Evolutionary conservation across 2,888 invertebrate species (phyloP).

Genomic region (Drosophila borborema): DNA sequence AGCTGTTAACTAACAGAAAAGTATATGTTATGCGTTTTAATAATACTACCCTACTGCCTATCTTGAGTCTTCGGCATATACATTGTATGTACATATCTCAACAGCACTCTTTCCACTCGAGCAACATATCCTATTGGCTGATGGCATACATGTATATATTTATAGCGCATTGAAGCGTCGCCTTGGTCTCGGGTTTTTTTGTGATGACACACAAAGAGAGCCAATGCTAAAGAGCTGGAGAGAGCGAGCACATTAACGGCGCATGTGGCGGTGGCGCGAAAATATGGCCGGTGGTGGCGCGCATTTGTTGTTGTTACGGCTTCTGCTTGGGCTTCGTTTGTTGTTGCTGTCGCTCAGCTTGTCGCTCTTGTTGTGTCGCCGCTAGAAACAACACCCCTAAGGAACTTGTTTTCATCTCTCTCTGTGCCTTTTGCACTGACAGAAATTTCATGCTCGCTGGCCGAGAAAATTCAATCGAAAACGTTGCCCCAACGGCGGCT

Average conservation of each 20-base stretch:
- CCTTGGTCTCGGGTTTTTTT: background rate
- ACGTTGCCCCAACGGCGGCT: slow-evolving; percentile 15
- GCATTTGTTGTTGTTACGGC: slow-evolving; percentile 40
- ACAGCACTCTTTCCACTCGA: background rate
- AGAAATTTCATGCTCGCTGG: slow-evolving; percentile 56
- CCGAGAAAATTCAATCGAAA: slow-evolving; percentile 37
- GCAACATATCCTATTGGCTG: background rate
- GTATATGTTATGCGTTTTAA: background rate
- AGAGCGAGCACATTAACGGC: slow-evolving; percentile 62
- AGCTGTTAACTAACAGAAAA: background rate
- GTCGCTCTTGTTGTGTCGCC: slow-evolving; percentile 24
- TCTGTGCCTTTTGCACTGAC: slow-evolving; percentile 57
- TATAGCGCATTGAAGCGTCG: slow-evolving; percentile 35
- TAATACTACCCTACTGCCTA: background rate
- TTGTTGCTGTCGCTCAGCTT: slow-evolving; percentile 17
- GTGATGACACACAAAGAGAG: slow-evolving; percentile 44
- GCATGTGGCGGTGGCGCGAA: slow-evolving; percentile 80
- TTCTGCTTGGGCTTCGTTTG: slow-evolving; percentile 5
- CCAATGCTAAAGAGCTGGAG: slow-evolving; percentile 20
- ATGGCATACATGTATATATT: background rate
- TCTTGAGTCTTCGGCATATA: background rate
- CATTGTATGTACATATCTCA: background rate
- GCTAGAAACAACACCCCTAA: slow-evolving; percentile 71
- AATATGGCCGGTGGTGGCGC: slow-evolving; percentile 67
- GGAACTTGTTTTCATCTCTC: slow-evolving; percentile 71